Evolutionary conservation across 2,888 invertebrate species (phyloP).

Genomic region (Tribolium freemani): DNA sequence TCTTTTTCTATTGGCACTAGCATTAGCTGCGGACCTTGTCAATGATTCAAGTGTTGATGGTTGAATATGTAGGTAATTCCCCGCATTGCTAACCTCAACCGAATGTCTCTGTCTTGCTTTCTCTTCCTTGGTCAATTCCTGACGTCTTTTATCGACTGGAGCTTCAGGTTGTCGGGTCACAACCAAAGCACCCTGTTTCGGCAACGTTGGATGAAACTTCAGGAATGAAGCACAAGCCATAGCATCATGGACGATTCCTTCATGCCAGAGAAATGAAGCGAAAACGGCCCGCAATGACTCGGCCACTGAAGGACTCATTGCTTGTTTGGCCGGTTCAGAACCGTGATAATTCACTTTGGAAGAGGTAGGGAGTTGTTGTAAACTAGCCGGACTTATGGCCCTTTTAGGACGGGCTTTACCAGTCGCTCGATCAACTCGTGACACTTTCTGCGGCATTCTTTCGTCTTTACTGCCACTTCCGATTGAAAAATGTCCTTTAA

Average conservation of each 20-base stretch:
- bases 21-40: conserved; percentile 84
- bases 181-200: conserved; percentile 84
- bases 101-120: conserved; percentile 86
- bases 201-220: conserved; percentile 90
- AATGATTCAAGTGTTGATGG: conserved; percentile 84
- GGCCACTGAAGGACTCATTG: conserved; percentile 92
- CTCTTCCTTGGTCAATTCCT: conserved; percentile 72
- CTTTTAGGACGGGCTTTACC: conserved; percentile 69
- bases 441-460: conserved; percentile 71
- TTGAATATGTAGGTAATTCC: conserved; percentile 83
- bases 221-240: conserved; percentile 98
- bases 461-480: conserved; percentile 72
- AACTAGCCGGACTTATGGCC: conserved; percentile 66
- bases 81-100: conserved; percentile 82
- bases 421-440: conserved; percentile 71
- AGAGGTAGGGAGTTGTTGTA: conserved; percentile 64
- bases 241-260: conserved; percentile 96
- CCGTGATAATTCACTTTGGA: conserved; percentile 62
- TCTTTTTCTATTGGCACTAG: conserved; percentile 78
- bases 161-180: conserved; percentile 73
- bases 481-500: conserved; percentile 74
- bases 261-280: conserved; percentile 97
- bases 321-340: conserved; percentile 80
- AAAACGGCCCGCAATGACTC: conserved; percentile 95
- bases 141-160: conserved; percentile 67